Evolutionary conservation across 2,113 vertebrate species (phyloP).

Genomic region (Tachuris rubrigastra): DNA sequence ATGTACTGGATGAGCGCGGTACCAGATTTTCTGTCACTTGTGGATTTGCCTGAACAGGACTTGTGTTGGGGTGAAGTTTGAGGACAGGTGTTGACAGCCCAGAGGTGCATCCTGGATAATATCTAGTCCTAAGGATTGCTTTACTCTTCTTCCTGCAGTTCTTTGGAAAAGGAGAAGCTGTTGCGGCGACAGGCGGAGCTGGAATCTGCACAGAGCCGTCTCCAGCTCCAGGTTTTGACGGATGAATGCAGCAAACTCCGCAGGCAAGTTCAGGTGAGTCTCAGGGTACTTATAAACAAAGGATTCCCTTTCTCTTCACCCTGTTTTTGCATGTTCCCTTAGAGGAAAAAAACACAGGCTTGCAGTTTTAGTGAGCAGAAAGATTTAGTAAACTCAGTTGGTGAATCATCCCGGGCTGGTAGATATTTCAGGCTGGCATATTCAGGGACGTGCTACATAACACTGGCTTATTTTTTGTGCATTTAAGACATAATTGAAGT

Average conservation of each 20-base stretch:
- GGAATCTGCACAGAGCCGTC: slow-evolving; percentile 90
- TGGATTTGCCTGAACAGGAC: background rate
- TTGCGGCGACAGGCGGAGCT: slow-evolving; percentile 87
- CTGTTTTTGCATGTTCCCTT: background rate
- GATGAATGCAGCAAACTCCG: slow-evolving; percentile 86
- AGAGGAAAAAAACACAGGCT: background rate
- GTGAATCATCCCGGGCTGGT: background rate
- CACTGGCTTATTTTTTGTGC: background rate
- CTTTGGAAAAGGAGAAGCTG: slow-evolving; percentile 84
- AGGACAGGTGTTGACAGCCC: background rate
- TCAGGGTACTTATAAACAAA: background rate
- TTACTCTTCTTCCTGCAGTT: slow-evolving; percentile 64
- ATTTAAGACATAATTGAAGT: background rate
- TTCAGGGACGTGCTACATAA: background rate
- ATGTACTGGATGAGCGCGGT: background rate
- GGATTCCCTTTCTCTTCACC: background rate
- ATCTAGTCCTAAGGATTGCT: background rate
- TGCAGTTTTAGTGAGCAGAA: background rate
- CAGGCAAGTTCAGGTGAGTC: slow-evolving; percentile 84
- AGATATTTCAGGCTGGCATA: background rate
- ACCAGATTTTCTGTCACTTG: background rate
- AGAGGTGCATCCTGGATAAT: background rate
- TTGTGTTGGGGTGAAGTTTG: background rate
- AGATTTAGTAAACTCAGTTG: background rate
- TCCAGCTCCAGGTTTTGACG: slow-evolving; percentile 87